A percentile compares a stretch with the other conserved stretches of the same genome.
Evolutionary conservation across 2,797 vertebrate species (phyloP).

Genomic region (Phalanger gymnotis): DNA sequence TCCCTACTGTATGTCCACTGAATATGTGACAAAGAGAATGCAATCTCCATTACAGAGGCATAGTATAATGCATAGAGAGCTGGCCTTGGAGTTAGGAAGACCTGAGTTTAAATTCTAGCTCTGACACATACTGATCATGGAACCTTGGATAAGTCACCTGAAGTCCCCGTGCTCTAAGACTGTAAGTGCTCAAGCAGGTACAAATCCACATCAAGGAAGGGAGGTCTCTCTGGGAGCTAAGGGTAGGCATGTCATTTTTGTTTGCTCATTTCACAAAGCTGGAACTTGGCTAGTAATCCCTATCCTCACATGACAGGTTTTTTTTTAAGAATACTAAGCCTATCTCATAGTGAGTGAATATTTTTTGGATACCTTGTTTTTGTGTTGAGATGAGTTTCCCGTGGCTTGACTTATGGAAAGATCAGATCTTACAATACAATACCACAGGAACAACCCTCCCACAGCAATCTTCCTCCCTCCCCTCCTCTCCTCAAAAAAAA

Average conservation of each 20-base stretch:
- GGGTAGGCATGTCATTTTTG: not conserved
- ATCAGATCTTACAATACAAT: constrained; percentile 52
- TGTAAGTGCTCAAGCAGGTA: not conserved
- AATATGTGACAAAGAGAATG: not conserved
- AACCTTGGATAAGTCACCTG: not conserved
- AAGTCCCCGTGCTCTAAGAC: not conserved
- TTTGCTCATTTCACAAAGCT: not conserved
- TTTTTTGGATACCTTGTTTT: constrained; percentile 45
- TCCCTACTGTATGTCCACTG: not conserved
- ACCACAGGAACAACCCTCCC: not conserved
- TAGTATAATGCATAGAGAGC: not conserved
- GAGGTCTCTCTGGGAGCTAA: not conserved
- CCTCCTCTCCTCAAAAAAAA: not conserved
- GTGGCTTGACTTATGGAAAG: constrained; percentile 63
- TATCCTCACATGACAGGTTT: not conserved
- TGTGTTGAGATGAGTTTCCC: constrained; percentile 63
- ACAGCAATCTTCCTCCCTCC: not conserved
- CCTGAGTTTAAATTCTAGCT: not conserved
- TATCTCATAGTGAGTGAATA: constrained; percentile 39
- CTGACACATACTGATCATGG: not conserved
- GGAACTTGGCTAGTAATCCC: not conserved
- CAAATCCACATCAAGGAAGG: not conserved
- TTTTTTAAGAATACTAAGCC: constrained; percentile 6
- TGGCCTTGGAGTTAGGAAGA: not conserved
- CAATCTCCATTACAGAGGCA: not conserved